Percentiles rank a stretch among this genome's conserved stretches.
Evolutionary conservation across 2,888 invertebrate species (phyloP).

Genomic region (Plebejus argus): DNA sequence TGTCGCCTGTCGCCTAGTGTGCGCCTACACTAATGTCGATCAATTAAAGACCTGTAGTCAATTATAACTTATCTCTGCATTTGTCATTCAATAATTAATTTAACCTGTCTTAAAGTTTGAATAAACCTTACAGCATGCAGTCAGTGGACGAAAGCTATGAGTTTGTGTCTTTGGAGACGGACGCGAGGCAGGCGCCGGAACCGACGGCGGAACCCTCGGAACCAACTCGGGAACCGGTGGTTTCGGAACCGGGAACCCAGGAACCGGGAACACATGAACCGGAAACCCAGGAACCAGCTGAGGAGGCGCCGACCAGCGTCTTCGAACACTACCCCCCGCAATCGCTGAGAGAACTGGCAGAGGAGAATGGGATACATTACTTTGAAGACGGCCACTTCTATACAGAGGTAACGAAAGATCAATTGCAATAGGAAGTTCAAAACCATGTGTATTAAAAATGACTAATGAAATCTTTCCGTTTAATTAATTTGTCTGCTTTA

Average conservation of each 20-base stretch:
- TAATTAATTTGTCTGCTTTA: too few relatives aligned
- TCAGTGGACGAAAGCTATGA: slow-evolving; percentile 79
- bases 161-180: slow-evolving; percentile 70
- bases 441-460: too few relatives aligned
- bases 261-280: slow-evolving; percentile 77
- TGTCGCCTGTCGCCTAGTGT: too few relatives aligned
- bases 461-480: too few relatives aligned
- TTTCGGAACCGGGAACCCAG: slow-evolving; percentile 77
- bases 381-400: slow-evolving; percentile 96
- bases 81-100: too few relatives aligned
- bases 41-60: too few relatives aligned
- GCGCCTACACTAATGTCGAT: too few relatives aligned
- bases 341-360: slow-evolving; percentile 84
- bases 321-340: slow-evolving; percentile 83
- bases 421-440: too few relatives aligned
- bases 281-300: slow-evolving; percentile 76
- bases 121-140: slow-evolving; percentile 75
- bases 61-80: too few relatives aligned
- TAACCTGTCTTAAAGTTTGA: too few relatives aligned
- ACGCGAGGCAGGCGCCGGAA: slow-evolving; percentile 57
- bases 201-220: slow-evolving; percentile 64
- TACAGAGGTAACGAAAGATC: slow-evolving; percentile 84
- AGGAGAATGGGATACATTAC: slow-evolving; percentile 94
- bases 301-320: slow-evolving; percentile 47
- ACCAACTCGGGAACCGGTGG: slow-evolving; percentile 71